These are phyloP conservation scores for Phrynocephalus guinanensis DNA, from an alignment of 2,797 vertebrate genomes.

Conservation along the genomic window DNA sequence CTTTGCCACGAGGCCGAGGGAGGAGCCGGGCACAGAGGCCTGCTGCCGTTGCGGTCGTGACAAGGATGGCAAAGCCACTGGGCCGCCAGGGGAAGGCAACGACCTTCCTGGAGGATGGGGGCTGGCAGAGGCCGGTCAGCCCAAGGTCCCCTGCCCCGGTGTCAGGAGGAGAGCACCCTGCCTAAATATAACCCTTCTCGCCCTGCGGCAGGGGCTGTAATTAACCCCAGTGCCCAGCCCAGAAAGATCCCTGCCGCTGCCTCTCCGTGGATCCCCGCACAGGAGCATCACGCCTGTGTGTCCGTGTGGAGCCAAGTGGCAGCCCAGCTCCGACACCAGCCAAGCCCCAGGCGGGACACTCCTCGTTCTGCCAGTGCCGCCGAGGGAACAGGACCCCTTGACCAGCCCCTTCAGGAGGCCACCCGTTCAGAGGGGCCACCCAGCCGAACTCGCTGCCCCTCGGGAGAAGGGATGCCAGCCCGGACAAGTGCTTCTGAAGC, in stretches of 20 bases:
- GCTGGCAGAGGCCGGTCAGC: conserved; percentile 40
- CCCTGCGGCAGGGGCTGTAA: conserved; percentile 67
- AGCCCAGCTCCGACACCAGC: neutral
- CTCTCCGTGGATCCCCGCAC: neutral
- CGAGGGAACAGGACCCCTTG: neutral
- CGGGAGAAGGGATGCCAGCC: neutral
- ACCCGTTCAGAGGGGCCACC: neutral
- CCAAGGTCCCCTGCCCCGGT: neutral
- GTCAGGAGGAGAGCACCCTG: neutral
- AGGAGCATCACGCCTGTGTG: conserved; percentile 49
- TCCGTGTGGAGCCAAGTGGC: conserved; percentile 45
- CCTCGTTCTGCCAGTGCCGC: neutral
- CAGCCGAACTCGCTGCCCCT: neutral
- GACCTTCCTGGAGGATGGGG: conserved; percentile 59
- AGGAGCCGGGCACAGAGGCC: neutral
- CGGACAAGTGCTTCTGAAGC: fast-evolving
- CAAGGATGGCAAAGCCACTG: neutral
- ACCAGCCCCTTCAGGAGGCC: neutral
- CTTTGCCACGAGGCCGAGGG: neutral
- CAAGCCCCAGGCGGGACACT: neutral
- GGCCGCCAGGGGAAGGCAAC: neutral
- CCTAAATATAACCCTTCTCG: conserved; percentile 8
- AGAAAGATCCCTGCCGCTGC: conserved; percentile 16
- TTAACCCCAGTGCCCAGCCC: conserved; percentile 64
- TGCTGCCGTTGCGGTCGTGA: neutral